phyloP scores from a whole-genome alignment of 37 sponge, comb jelly and placozoan species.

The Petrosia ficiformis region DNA sequence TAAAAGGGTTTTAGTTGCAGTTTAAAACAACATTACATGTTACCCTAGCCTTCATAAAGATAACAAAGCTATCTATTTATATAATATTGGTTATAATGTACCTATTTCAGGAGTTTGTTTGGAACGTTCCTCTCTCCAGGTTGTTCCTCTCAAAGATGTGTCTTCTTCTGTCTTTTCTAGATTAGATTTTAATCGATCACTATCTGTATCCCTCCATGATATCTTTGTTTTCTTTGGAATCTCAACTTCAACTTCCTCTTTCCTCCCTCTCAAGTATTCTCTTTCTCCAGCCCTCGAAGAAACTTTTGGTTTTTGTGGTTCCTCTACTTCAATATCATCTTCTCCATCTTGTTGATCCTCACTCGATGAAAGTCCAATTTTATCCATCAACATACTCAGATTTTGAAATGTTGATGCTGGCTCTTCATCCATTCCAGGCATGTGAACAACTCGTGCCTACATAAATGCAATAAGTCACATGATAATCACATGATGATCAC shows the following conservation, averaged over 20 bases:
- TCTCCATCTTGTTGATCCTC: background rate
- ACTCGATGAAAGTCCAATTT: conserved; percentile 21
- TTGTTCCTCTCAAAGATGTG: background rate
- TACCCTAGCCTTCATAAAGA: too few species aligned
- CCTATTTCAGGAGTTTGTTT: background rate
- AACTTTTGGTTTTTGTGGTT: too few species aligned
- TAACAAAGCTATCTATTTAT: too few species aligned
- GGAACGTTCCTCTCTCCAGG: background rate
- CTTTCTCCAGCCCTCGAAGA: too few species aligned
- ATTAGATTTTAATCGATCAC: background rate
- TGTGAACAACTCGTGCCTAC: conserved; percentile 65
- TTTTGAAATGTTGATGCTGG: conserved; percentile 56
- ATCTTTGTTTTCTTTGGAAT: too few species aligned
- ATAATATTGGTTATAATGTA: too few species aligned
- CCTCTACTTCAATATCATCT: too few species aligned
- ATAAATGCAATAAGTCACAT: background rate
- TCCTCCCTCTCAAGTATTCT: too few species aligned
- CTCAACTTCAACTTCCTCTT: background rate
- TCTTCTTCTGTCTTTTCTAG: background rate
- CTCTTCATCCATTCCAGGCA: conserved; percentile 79
- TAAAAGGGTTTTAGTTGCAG: too few species aligned
- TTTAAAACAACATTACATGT: too few species aligned
- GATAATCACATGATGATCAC: background rate
- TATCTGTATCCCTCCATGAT: background rate
- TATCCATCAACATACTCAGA: conserved; percentile 39